Evolutionary conservation across 2,797 vertebrate species (phyloP).

Genomic region (Amniataba percoides): DNA sequence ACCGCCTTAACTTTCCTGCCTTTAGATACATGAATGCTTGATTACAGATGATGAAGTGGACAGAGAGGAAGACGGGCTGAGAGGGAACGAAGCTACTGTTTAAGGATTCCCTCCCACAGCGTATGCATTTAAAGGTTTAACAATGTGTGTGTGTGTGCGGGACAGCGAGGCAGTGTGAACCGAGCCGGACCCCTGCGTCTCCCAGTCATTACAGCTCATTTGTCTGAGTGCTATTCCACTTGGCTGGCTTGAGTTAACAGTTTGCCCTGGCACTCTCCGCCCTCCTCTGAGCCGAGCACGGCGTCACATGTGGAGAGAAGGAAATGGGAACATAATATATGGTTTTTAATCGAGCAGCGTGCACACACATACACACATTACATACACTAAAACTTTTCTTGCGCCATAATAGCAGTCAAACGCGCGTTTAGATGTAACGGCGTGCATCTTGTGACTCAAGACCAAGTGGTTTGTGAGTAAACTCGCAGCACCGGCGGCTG

Average conservation of each 20-base stretch:
- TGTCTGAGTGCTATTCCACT: constrained; percentile 83
- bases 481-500: constrained; percentile 37
- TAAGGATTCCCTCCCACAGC: constrained; percentile 43
- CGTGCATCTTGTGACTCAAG: constrained; percentile 7
- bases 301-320: constrained; percentile 61
- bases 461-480: constrained; percentile 38
- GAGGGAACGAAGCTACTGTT: constrained; percentile 21
- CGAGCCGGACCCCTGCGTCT: constrained; percentile 72
- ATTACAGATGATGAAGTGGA: constrained; percentile 58
- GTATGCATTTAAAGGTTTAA: constrained; percentile 58
- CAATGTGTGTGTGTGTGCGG: constrained; percentile 25
- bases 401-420: constrained; percentile 6
- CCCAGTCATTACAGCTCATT: constrained; percentile 81
- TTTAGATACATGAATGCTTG: constrained; percentile 24
- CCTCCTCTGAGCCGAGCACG: constrained; percentile 58
- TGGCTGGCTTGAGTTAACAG: constrained; percentile 81
- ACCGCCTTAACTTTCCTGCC: constrained; percentile 1
- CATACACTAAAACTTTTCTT: constrained; percentile 6
- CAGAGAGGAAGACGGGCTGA: constrained; percentile 18
- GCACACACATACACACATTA: neutral
- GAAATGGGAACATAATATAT: constrained; percentile 53
- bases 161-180: constrained; percentile 62
- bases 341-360: neutral
- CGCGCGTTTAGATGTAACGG: neutral
- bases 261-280: constrained; percentile 72